Percentiles rank a stretch among this genome's conserved stretches.
These are phyloP conservation scores for Parnassius glacialis DNA, from an alignment of 2,888 invertebrate species.

Conservation along the genomic window DNA sequence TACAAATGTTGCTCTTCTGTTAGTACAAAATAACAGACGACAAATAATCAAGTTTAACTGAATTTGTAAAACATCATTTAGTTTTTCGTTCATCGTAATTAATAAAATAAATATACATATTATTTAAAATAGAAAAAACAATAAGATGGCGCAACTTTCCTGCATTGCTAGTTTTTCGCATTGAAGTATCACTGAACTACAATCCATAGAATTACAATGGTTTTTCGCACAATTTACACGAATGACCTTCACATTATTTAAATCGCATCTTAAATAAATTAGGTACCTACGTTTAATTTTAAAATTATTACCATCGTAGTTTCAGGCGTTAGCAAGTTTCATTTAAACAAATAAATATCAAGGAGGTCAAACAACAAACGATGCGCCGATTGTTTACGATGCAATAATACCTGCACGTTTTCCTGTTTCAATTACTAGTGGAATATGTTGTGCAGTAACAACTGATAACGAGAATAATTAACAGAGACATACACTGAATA, in stretches of 20 bases:
- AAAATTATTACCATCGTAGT: not conserved
- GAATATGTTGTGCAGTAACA: conserved; percentile 30
- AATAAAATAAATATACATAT: too few relatives aligned
- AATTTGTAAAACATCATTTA: too few relatives aligned
- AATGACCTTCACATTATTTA: too few relatives aligned
- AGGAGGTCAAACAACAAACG: conserved; percentile 19
- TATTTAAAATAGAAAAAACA: too few relatives aligned
- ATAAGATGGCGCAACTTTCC: not conserved
- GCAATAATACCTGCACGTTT: conserved; percentile 30
- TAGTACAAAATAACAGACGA: not conserved
- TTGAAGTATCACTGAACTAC: too few relatives aligned
- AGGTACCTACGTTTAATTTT: not conserved
- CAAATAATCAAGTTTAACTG: not conserved
- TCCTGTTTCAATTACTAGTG: conserved; percentile 33
- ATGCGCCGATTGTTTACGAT: conserved; percentile 22
- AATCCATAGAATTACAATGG: too few relatives aligned
- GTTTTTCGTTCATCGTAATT: too few relatives aligned
- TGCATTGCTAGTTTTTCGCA: not conserved
- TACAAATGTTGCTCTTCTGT: conserved; percentile 5
- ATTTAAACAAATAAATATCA: conserved; percentile 13
- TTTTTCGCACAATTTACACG: too few relatives aligned
- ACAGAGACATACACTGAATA: conserved; percentile 22
- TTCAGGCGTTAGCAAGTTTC: conserved; percentile 12
- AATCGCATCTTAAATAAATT: too few relatives aligned
- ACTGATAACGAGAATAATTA: conserved; percentile 26